These are phyloP conservation scores for Odontothrips loti DNA, from an alignment of 2,888 invertebrate species.

Conservation along the genomic window DNA sequence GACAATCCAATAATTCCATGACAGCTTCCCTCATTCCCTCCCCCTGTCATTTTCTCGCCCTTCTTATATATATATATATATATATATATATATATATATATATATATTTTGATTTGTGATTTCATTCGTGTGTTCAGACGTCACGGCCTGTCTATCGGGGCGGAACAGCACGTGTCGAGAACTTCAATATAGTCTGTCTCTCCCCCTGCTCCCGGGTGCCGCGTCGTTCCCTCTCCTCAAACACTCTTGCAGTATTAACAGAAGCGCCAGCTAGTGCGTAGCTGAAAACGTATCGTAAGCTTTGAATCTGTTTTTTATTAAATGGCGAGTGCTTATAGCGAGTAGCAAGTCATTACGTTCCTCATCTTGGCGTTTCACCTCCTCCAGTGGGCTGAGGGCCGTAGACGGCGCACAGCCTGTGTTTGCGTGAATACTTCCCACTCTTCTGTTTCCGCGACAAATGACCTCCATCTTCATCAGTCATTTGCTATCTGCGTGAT, in stretches of 20 bases:
- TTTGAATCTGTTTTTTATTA: too few relatives aligned
- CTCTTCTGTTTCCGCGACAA: neutral
- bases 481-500: neutral
- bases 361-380: too few relatives aligned
- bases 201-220: neutral
- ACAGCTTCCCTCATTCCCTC: neutral
- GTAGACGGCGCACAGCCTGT: neutral
- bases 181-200: slow-evolving; percentile 21
- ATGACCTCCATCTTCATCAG: slow-evolving; percentile 9
- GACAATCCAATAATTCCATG: slow-evolving; percentile 19
- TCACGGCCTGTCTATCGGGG: slow-evolving; percentile 13
- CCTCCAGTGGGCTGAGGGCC: too few relatives aligned
- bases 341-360: too few relatives aligned
- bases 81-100: too few relatives aligned
- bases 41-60: neutral
- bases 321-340: too few relatives aligned
- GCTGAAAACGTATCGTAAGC: too few relatives aligned
- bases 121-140: slow-evolving; percentile 13
- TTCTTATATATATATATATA: neutral
- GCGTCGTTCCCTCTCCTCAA: neutral
- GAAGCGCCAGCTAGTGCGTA: neutral
- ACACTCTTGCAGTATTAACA: neutral
- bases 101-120: neutral
- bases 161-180: slow-evolving; percentile 20
- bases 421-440: neutral